A percentile compares a stretch with the other conserved stretches of the same genome.
These are phyloP conservation scores for Antheraea assamensis DNA, from an alignment of 2,888 invertebrate genomes.

Conservation along the genomic window DNA sequence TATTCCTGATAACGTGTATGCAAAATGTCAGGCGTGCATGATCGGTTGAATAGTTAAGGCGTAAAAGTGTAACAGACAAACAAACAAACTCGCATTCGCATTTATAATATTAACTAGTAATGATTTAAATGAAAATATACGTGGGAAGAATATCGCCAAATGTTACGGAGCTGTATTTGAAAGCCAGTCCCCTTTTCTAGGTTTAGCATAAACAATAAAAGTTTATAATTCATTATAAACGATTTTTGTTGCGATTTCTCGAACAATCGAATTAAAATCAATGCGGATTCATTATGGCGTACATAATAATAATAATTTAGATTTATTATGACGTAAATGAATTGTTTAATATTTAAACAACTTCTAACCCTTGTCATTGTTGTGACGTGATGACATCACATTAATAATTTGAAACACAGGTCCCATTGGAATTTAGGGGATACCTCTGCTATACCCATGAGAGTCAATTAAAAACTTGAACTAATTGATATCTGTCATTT, in stretches of 20 bases:
- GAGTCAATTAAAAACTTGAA: conserved; percentile 6
- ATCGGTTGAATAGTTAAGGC: too few species aligned
- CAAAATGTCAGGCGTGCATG: too few species aligned
- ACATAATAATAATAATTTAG: too few species aligned
- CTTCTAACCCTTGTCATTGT: conserved; percentile 25
- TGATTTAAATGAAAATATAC: too few species aligned
- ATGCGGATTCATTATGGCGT: not conserved
- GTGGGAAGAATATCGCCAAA: too few species aligned
- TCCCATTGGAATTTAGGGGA: not conserved
- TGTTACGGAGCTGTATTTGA: too few species aligned
- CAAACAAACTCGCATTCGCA: too few species aligned
- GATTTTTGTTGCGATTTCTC: not conserved
- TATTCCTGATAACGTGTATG: too few species aligned
- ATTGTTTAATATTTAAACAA: conserved; percentile 1
- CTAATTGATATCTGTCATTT: not conserved
- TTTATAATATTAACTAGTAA: too few species aligned
- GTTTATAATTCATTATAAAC: not conserved
- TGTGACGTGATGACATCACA: conserved; percentile 16
- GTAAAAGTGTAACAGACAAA: too few species aligned
- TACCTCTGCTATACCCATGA: not conserved
- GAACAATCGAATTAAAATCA: not conserved
- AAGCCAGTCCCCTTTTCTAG: too few species aligned
- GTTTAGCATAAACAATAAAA: too few species aligned
- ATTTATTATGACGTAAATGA: not conserved
- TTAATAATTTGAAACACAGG: conserved; percentile 17